These are phyloP conservation scores for Caenorhabditis parvicauda DNA, from an alignment of 2,888 invertebrate species.

Conservation along the genomic window DNA sequence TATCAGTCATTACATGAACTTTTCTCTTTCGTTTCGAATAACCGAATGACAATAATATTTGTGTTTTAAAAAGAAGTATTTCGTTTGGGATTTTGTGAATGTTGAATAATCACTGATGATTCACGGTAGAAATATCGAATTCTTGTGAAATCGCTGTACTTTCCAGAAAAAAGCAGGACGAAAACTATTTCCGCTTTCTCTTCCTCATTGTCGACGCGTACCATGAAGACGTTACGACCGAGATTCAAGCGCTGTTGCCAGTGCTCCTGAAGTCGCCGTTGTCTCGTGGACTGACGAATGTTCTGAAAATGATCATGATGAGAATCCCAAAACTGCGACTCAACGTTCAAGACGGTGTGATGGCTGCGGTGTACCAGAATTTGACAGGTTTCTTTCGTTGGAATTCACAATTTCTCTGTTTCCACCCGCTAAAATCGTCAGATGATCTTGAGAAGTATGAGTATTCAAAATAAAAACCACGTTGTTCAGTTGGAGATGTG, in stretches of 20 bases:
- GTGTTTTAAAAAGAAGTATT: too few relatives aligned
- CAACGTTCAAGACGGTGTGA: slow-evolving; percentile 86
- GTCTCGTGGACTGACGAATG: slow-evolving; percentile 77
- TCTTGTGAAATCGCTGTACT: not conserved
- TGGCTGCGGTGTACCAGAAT: slow-evolving; percentile 79
- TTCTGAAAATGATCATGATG: slow-evolving; percentile 83
- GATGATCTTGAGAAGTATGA: not conserved
- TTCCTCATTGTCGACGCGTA: slow-evolving; percentile 85
- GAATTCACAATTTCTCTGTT: not conserved
- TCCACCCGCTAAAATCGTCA: not conserved
- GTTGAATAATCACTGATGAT: too few relatives aligned
- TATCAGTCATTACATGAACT: too few relatives aligned
- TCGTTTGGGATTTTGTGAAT: too few relatives aligned
- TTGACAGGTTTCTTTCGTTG: too few relatives aligned
- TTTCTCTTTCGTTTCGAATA: too few relatives aligned
- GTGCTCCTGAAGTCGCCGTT: slow-evolving; percentile 89
- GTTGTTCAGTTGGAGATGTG: too few relatives aligned
- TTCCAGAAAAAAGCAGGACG: slow-evolving; percentile 70
- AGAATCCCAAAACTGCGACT: slow-evolving; percentile 82
- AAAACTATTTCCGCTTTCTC: slow-evolving; percentile 88
- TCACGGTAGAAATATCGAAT: too few relatives aligned
- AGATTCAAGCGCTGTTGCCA: slow-evolving; percentile 79
- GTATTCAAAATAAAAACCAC: too few relatives aligned
- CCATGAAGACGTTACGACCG: slow-evolving; percentile 69
- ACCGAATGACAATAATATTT: too few relatives aligned